phyloP scores from a whole-genome alignment of 2,113 vertebrate species.

The Heteronetta atricapilla region DNA sequence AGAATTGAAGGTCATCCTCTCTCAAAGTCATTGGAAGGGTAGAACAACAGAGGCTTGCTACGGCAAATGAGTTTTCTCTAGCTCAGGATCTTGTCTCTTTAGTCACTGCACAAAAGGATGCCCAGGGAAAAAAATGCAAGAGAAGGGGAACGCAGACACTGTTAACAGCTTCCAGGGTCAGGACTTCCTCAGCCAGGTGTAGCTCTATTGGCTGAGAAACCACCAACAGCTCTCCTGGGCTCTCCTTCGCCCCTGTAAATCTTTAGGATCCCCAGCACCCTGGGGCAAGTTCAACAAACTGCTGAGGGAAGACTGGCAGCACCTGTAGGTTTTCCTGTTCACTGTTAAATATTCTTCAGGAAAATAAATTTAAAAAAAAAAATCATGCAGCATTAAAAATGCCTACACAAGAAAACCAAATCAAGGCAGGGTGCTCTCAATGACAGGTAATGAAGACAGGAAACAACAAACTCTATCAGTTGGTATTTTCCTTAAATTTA shows the following conservation, averaged over 20 bases:
- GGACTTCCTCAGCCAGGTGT: not conserved
- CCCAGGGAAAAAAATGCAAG: too few species aligned
- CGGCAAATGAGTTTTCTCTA: not conserved
- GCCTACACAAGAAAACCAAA: not conserved
- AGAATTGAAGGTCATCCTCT: not conserved
- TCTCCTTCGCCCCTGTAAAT: not conserved
- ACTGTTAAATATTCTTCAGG: not conserved
- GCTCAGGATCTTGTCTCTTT: accelerated
- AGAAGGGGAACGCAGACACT: not conserved
- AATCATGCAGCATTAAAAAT: not conserved
- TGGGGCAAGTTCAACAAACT: not conserved
- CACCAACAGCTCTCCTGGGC: not conserved
- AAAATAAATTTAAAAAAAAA: not conserved
- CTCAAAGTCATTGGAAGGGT: not conserved
- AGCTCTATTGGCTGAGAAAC: not conserved
- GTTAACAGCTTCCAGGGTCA: not conserved
- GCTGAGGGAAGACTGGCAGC: not conserved
- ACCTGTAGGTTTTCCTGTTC: not conserved
- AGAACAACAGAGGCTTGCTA: not conserved
- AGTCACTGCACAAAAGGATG: not conserved
- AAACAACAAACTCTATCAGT: accelerated
- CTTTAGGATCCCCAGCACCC: accelerated
- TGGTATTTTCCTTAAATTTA: accelerated
- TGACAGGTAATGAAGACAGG: not conserved
- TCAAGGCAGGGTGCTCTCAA: not conserved